Conservation (phyloP, 2,113 vertebrate genomes). For the Psammodynastes pulverulentus region DNA sequence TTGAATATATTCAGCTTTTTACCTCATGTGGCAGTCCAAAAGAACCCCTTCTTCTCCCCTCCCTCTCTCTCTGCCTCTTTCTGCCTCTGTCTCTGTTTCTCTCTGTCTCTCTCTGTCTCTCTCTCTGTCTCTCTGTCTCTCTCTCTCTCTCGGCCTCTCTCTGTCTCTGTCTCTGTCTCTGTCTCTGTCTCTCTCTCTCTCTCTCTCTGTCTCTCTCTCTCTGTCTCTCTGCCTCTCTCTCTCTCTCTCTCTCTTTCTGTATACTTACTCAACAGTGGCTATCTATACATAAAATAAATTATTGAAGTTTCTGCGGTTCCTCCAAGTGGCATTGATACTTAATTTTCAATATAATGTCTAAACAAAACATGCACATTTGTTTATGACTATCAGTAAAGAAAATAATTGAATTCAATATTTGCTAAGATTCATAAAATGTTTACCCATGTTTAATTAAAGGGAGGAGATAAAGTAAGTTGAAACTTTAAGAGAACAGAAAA, state of each 20-base stretch:
- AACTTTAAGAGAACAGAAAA: not conserved
- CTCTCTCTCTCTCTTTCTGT: not conserved
- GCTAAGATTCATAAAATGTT: not conserved
- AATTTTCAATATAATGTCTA: not conserved
- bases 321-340: not conserved
- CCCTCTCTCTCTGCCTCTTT: not conserved
- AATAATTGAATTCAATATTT: slow-evolving; percentile 1
- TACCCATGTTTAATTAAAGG: slow-evolving; percentile 26
- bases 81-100: not conserved
- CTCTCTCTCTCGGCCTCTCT: not conserved
- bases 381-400: not conserved
- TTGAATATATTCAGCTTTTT: not conserved
- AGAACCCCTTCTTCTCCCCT: not conserved
- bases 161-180: too few species aligned
- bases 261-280: not conserved
- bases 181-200: too few species aligned
- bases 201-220: not conserved
- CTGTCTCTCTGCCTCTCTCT: too few species aligned
- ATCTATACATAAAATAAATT: not conserved
- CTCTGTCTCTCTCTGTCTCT: too few species aligned
- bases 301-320: not conserved
- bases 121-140: not conserved
- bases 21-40: not conserved
- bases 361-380: not conserved
- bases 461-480: not conserved